phyloP scores from a whole-genome alignment of 1,140 invertebrate genomes.

The Sesamia nonagrioides region DNA sequence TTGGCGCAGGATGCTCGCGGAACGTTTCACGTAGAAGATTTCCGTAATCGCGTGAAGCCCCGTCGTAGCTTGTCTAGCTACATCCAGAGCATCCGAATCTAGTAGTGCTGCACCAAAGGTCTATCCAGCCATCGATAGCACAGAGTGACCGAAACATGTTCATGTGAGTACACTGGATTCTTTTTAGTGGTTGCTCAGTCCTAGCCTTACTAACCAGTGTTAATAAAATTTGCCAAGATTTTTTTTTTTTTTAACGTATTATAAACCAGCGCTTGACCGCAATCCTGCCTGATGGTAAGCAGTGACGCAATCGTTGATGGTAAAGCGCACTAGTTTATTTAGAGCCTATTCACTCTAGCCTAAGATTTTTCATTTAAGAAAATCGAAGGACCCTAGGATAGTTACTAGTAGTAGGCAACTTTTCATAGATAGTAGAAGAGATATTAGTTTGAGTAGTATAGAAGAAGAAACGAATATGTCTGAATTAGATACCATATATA shows the following conservation, averaged over 20 bases:
- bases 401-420: neutral
- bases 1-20: slow-evolving; percentile 7
- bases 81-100: neutral
- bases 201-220: neutral
- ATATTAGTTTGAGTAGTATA: neutral
- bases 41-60: neutral
- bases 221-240: neutral
- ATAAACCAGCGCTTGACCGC: no score
- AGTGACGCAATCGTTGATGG: no score
- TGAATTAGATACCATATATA: neutral
- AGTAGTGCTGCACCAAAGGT: no score
- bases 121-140: neutral
- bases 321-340: no score
- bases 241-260: no score
- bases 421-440: neutral
- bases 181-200: neutral
- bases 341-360: no score
- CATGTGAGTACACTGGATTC: slow-evolving; percentile 1
- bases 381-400: neutral
- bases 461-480: neutral
- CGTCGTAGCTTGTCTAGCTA: neutral
- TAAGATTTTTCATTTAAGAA: slow-evolving; percentile 1
- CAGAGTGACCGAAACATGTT: neutral
- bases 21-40: neutral
- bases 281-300: no score